These are phyloP conservation scores for Ciona savignyi DNA, from an alignment of 23 tunicate genomes.

Conservation along the genomic window DNA sequence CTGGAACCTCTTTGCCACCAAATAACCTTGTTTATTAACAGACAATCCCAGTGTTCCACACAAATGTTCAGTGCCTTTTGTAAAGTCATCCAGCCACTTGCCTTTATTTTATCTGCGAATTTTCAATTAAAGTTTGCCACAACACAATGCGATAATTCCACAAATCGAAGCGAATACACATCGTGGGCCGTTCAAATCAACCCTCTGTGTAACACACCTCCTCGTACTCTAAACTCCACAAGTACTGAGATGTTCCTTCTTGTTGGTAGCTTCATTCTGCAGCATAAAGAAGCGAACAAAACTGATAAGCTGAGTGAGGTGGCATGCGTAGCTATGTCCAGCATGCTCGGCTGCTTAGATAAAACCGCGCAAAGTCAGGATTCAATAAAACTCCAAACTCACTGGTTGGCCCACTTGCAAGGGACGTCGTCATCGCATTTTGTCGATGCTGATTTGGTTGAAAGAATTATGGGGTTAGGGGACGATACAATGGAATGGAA, in stretches of 20 bases:
- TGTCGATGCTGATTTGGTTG: neutral
- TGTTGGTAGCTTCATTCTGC: neutral
- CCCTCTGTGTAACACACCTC: too few relatives aligned
- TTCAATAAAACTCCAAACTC: neutral
- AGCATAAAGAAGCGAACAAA: neutral
- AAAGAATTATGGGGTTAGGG: neutral
- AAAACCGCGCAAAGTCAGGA: neutral
- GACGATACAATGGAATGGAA: neutral
- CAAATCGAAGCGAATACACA: too few relatives aligned
- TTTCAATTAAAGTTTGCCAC: too few relatives aligned
- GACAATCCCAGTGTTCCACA: neutral
- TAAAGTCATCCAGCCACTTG: neutral
- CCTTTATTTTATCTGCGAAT: too few relatives aligned
- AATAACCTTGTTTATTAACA: neutral
- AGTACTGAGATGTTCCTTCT: neutral
- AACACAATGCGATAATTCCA: too few relatives aligned
- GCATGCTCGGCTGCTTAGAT: too few relatives aligned
- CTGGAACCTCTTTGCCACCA: neutral
- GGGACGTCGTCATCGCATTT: neutral
- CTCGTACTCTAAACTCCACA: neutral
- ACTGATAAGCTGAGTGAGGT: too few relatives aligned
- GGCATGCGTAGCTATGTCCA: too few relatives aligned
- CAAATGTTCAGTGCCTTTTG: neutral
- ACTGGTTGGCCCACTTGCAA: neutral
- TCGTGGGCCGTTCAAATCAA: too few relatives aligned